These are phyloP conservation scores for Scelioninae gen. 2 DNA, from an alignment of 2,888 invertebrate species.

Conservation along the genomic window DNA sequence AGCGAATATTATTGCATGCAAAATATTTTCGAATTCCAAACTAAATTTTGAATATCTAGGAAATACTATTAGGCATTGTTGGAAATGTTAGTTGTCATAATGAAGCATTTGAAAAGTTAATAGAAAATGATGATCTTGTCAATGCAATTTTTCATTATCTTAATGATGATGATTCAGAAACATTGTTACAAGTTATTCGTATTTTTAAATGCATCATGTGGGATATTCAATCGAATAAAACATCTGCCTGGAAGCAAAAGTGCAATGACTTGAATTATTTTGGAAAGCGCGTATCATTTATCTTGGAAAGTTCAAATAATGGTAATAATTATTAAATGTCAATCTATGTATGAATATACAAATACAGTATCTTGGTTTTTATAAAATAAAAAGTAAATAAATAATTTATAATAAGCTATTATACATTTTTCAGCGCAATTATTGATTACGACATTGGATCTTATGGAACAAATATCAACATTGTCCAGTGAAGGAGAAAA, in stretches of 20 bases:
- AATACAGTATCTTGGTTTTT: too few species aligned
- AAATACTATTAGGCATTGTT: constrained; percentile 89
- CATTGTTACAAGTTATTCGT: constrained; percentile 84
- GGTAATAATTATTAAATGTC: constrained; percentile 63
- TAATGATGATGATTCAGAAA: constrained; percentile 82
- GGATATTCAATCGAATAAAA: constrained; percentile 69
- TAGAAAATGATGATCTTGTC: constrained; percentile 79
- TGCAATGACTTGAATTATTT: constrained; percentile 74
- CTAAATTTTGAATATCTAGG: constrained; percentile 74
- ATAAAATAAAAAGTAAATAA: too few species aligned
- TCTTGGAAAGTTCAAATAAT: constrained; percentile 85
- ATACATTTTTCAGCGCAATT: constrained; percentile 65
- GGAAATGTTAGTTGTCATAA: constrained; percentile 88
- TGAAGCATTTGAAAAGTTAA: constrained; percentile 77
- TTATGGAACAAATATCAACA: constrained; percentile 65
- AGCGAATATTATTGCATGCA: too few species aligned
- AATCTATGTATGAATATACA: too few species aligned
- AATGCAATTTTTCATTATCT: constrained; percentile 78
- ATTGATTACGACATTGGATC: constrained; percentile 64
- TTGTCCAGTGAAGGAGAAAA: constrained; percentile 57
- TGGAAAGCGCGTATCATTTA: constrained; percentile 81
- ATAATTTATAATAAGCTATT: neutral
- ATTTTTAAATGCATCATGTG: constrained; percentile 76
- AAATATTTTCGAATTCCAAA: too few species aligned
- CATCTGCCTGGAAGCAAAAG: constrained; percentile 66